A percentile compares a stretch with the other conserved stretches of the same genome.
Conservation (phyloP, 2,113 vertebrate genomes). For the Poeciliopsis prolifica region DNA sequence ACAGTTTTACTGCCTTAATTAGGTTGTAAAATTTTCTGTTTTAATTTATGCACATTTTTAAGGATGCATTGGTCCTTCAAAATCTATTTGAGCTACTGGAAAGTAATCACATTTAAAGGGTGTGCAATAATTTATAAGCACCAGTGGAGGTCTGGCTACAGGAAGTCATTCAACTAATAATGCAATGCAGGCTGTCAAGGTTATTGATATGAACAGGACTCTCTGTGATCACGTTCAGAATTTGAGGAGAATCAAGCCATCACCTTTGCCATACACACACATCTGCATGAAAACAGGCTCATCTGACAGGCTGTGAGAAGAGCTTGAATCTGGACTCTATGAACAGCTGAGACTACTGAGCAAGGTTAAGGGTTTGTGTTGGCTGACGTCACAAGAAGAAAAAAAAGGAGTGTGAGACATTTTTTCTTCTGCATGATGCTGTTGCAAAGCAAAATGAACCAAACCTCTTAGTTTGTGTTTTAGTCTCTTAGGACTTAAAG, state of each 20-base stretch:
- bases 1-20: background rate
- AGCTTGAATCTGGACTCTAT: slow-evolving; percentile 64
- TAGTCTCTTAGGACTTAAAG: background rate
- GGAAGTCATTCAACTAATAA: slow-evolving; percentile 45
- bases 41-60: background rate
- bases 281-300: slow-evolving; percentile 30
- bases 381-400: slow-evolving; percentile 65
- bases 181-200: slow-evolving; percentile 48
- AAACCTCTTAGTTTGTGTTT: background rate
- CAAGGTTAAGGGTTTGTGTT: slow-evolving; percentile 68
- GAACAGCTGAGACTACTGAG: slow-evolving; percentile 74
- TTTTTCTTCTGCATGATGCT: slow-evolving; percentile 45
- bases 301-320: slow-evolving; percentile 69
- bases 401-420: slow-evolving; percentile 47
- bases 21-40: background rate
- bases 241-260: slow-evolving; percentile 5
- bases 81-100: background rate
- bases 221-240: slow-evolving; percentile 14
- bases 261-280: slow-evolving; percentile 38
- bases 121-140: slow-evolving; percentile 23
- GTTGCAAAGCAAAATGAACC: slow-evolving; percentile 25
- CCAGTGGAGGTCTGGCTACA: slow-evolving; percentile 18
- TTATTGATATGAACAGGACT: slow-evolving; percentile 41
- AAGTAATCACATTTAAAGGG: background rate
- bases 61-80: background rate